Percentiles rank a stretch among this genome's conserved stretches.
These are phyloP conservation scores for Sclerurus mexicanus DNA, from an alignment of 2,113 vertebrate genomes.

Conservation along the genomic window DNA sequence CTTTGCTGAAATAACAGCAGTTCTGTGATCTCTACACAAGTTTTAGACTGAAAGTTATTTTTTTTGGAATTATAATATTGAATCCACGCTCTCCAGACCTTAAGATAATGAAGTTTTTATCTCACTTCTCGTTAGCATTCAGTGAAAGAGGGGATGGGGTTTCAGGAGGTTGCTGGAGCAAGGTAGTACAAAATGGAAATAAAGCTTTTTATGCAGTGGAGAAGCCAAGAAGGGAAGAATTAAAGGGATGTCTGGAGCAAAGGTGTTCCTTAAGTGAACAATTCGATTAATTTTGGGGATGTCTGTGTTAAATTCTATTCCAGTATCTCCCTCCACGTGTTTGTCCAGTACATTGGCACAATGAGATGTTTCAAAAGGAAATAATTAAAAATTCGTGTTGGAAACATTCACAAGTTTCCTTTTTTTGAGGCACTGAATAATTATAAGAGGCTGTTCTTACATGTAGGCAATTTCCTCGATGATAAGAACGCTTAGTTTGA, in stretches of 20 bases:
- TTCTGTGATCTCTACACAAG: not conserved
- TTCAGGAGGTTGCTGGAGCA: not conserved
- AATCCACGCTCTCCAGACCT: not conserved
- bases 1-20: not conserved
- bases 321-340: not conserved
- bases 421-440: slow-evolving; percentile 10
- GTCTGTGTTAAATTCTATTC: not conserved
- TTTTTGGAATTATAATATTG: not conserved
- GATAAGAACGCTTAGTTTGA: slow-evolving; percentile 56
- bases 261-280: not conserved
- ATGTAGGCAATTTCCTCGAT: slow-evolving; percentile 5
- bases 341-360: slow-evolving; percentile 16
- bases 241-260: not conserved
- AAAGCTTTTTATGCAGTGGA: not conserved
- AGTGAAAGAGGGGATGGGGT: not conserved
- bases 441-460: not conserved
- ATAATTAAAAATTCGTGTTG: not conserved
- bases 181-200: not conserved
- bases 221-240: not conserved
- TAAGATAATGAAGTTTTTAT: not conserved
- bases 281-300: not conserved
- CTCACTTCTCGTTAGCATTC: not conserved
- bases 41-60: slow-evolving; percentile 6
- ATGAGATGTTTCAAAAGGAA: not conserved
- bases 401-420: not conserved